Evolutionary conservation across 2,888 invertebrate species (phyloP), one percentile per base, ranked within the genome.

Genomic region (Meganola albula): DNA sequence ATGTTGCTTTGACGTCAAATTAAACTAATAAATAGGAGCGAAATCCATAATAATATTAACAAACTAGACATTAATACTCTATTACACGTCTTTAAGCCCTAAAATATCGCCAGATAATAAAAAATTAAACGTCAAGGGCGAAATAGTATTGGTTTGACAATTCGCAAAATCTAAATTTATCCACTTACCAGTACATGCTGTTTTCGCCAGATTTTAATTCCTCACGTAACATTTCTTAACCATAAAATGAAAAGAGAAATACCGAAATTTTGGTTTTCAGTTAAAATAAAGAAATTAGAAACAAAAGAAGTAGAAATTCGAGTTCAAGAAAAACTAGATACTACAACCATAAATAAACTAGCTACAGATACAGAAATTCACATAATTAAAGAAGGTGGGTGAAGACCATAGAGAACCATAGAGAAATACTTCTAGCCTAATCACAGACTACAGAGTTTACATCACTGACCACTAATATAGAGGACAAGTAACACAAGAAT

Each of bases 91-190:
- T n/a, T 32, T 34, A 33, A 24, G 26, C 34, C 33, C 24, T 12
- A 12, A 25, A 33, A 28, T 14, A 8, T 33, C n/a, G 45, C 29
- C 37, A 39, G 27, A 44, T 46, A 44, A 36, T 9, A 23, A 39
- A 58, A 55, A 61, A 57, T 44, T 36, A 55, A 48, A 66, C 60
- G 53, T 63, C 74, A 74, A 73, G 72, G 74, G 64, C 74, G 52
- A 65, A 54, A 67, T 53, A 50, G 38, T 48, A 55, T 44, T 49
- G 45, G 34, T 57, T 53, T 53, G 55, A 58, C 62, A 57, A 55
- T 56, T 42, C 28, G 32, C 32, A 31, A 52, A 52, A 39, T 46
- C 47, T 42, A 53, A 48, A 51, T 40, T 48, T 48, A 41, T 29
- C 31, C 32, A 64, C 71, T 70, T 51, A 71, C 71, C 63, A 43